Evolutionary conservation across 2,888 invertebrate species (phyloP).

Genomic region (Drosophila phalerata): DNA sequence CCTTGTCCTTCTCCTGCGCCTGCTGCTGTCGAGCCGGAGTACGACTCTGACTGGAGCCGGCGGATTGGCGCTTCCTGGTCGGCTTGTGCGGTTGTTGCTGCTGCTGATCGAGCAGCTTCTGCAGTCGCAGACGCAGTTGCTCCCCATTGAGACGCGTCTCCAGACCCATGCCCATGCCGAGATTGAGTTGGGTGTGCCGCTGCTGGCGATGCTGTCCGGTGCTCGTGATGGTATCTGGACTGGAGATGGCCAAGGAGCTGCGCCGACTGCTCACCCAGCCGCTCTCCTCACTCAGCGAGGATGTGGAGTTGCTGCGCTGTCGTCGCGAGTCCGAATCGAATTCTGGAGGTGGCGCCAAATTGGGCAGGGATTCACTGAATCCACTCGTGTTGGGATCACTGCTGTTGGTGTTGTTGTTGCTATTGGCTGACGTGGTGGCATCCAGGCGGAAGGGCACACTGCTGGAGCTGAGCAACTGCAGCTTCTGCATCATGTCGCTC

Average conservation of each 20-base stretch:
- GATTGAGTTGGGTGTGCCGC: constrained; percentile 67
- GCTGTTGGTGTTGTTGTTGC: constrained; percentile 75
- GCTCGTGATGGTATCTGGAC: constrained; percentile 86
- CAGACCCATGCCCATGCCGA: constrained; percentile 79
- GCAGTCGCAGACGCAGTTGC: constrained; percentile 88
- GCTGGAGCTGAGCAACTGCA: constrained; percentile 86
- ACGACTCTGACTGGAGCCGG: constrained; percentile 63
- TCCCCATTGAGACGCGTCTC: constrained; percentile 88
- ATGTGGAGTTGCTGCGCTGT: constrained; percentile 87
- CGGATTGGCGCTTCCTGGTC: constrained; percentile 62
- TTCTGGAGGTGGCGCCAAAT: constrained; percentile 89
- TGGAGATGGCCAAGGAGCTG: constrained; percentile 88
- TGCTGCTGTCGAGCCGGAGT: constrained; percentile 60
- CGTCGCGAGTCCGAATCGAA: constrained; percentile 86
- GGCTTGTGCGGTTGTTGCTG: constrained; percentile 79
- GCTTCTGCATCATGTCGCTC: constrained; percentile 86
- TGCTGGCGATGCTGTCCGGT: constrained; percentile 61
- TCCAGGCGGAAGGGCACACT: constrained; percentile 90
- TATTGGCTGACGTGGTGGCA: constrained; percentile 75
- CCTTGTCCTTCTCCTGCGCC: constrained; percentile 55
- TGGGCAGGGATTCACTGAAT: constrained; percentile 91
- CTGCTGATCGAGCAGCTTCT: constrained; percentile 87
- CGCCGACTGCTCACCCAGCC: constrained; percentile 94
- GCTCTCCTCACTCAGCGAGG: constrained; percentile 92
- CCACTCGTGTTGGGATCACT: constrained; percentile 85